These are phyloP conservation scores for Sminthurides bifidus DNA, from an alignment of 1,140 invertebrate species.

Conservation along the genomic window DNA sequence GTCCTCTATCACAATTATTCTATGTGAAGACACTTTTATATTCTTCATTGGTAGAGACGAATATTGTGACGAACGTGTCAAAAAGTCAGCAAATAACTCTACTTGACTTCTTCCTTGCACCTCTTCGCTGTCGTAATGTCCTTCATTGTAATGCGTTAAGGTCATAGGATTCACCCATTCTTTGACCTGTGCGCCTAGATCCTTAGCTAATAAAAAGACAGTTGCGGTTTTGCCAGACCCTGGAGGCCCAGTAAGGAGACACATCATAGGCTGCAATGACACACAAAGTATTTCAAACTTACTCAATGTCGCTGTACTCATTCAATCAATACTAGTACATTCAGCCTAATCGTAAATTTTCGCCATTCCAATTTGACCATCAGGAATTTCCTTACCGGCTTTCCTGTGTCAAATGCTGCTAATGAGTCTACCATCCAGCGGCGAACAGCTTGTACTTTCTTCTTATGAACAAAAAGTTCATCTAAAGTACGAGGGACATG, in stretches of 20 bases:
- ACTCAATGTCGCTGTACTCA: too few relatives aligned
- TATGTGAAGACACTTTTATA: not conserved
- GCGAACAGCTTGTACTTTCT: constrained; percentile 19
- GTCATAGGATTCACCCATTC: constrained; percentile 26
- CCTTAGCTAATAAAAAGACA: constrained; percentile 11
- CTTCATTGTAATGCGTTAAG: constrained; percentile 11
- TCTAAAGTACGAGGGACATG: constrained; percentile 11
- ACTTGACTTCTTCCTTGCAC: constrained; percentile 9
- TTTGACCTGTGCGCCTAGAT: constrained; percentile 10
- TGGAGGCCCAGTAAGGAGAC: constrained; percentile 17
- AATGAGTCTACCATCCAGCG: not conserved
- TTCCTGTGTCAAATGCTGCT: too few relatives aligned
- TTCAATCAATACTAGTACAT: not conserved
- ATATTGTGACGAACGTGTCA: constrained; percentile 23
- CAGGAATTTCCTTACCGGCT: not conserved
- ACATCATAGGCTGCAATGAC: constrained; percentile 10
- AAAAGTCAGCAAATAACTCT: constrained; percentile 22
- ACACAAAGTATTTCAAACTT: too few relatives aligned
- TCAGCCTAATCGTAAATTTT: not conserved
- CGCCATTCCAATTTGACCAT: not conserved
- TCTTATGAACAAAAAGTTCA: constrained; percentile 27
- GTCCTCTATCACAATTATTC: constrained; percentile 23
- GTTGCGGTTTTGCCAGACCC: constrained; percentile 29
- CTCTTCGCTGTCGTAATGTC: constrained; percentile 4
- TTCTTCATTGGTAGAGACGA: constrained; percentile 20